Evolutionary conservation across 2,888 invertebrate genomes (phyloP).

Genomic region (Macrophya annulata): DNA sequence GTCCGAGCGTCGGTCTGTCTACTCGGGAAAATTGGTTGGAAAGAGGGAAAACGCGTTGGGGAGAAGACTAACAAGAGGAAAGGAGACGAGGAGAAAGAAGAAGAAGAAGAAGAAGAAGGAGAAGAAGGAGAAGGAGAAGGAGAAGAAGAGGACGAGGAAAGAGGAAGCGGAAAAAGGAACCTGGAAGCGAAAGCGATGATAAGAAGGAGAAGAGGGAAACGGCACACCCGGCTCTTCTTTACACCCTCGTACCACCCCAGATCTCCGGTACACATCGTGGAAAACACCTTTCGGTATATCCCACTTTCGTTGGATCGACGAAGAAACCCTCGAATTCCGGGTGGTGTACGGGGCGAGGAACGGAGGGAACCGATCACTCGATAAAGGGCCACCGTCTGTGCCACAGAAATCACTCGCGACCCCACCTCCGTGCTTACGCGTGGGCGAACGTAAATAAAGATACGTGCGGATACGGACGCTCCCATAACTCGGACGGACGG

Average conservation of each 20-base stretch:
- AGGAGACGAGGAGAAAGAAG: background rate
- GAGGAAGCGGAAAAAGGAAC: background rate
- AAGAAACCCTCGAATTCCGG: constrained; percentile 27
- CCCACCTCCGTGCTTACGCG: background rate
- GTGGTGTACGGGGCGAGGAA: background rate
- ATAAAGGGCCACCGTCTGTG: constrained; percentile 42
- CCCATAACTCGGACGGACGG: background rate
- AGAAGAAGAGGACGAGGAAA: constrained; percentile 1
- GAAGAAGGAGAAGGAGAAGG: background rate
- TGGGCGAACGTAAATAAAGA: constrained; percentile 34
- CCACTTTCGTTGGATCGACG: constrained; percentile 49
- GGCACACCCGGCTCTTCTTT: background rate
- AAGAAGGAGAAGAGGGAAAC: background rate
- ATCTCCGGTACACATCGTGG: background rate
- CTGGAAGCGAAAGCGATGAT: background rate
- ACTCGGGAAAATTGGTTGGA: background rate
- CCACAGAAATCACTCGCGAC: constrained; percentile 36
- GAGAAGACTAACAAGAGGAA: background rate
- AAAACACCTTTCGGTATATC: constrained; percentile 39
- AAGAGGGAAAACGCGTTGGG: background rate
- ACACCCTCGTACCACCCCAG: background rate
- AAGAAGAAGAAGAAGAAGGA: background rate
- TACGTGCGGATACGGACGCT: constrained; percentile 35
- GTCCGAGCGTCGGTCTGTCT: constrained; percentile 24
- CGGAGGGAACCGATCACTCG: constrained; percentile 51